These are phyloP conservation scores for Agriopis leucophaearia DNA, from an alignment of 2,888 invertebrate genomes.

Conservation along the genomic window DNA sequence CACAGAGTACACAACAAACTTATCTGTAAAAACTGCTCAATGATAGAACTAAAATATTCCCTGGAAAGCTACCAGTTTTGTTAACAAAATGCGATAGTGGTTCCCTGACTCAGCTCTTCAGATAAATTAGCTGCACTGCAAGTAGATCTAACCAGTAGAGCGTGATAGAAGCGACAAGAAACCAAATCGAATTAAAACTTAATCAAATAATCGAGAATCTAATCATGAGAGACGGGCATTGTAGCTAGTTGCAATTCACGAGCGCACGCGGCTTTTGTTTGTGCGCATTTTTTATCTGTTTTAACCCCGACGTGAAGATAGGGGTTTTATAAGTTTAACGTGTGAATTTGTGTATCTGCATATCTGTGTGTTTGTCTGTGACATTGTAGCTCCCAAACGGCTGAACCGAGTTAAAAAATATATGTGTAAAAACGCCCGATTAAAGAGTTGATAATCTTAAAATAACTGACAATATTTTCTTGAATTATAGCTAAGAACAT, in stretches of 20 bases:
- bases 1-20: background rate
- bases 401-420: no score
- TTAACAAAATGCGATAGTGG: background rate
- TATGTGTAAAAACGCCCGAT: no score
- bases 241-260: conserved; percentile 24
- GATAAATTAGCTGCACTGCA: conserved; percentile 2
- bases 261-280: conserved; percentile 5
- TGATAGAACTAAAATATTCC: background rate
- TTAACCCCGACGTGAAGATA: no score
- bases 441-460: no score
- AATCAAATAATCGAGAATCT: conserved; percentile 34
- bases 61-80: background rate
- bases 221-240: conserved; percentile 38
- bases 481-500: no score
- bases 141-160: conserved; percentile 12
- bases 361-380: no score
- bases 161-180: conserved; percentile 28
- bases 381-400: no score
- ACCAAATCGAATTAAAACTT: conserved; percentile 35
- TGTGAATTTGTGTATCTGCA: no score
- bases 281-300: background rate
- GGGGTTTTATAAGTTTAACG: no score
- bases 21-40: background rate
- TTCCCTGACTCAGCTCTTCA: background rate
- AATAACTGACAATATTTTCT: no score